These are phyloP conservation scores for Augochlorella aurata DNA, from an alignment of 2,888 invertebrate species.

Conservation along the genomic window DNA sequence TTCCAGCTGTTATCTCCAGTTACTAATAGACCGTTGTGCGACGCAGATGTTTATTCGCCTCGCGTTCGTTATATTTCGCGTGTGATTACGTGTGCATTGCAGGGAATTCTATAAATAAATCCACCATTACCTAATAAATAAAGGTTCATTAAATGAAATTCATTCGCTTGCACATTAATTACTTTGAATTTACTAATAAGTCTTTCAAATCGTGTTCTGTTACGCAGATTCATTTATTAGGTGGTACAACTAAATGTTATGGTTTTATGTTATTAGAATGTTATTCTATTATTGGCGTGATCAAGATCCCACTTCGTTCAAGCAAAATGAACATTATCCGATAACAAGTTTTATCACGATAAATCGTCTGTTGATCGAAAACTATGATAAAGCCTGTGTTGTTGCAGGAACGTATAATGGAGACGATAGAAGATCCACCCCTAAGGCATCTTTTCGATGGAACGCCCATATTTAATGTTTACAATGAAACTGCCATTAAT, in stretches of 20 bases:
- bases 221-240: too few relatives aligned
- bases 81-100: background rate
- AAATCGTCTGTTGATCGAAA: background rate
- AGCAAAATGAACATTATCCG: background rate
- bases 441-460: slow-evolving; percentile 83
- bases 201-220: too few relatives aligned
- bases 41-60: background rate
- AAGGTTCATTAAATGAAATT: background rate
- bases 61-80: background rate
- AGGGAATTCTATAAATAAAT: background rate
- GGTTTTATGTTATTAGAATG: too few relatives aligned
- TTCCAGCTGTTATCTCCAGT: background rate
- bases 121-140: background rate
- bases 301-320: background rate
- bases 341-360: background rate
- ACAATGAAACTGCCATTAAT: slow-evolving; percentile 81
- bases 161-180: background rate
- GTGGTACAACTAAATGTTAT: background rate
- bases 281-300: too few relatives aligned
- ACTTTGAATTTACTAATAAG: background rate
- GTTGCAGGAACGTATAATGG: slow-evolving; percentile 41
- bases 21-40: background rate
- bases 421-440: slow-evolving; percentile 69
- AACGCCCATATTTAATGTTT: slow-evolving; percentile 81
- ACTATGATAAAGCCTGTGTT: background rate